Evolutionary conservation across 2,113 vertebrate species (phyloP).

Genomic region (Alaudala cheleensis): DNA sequence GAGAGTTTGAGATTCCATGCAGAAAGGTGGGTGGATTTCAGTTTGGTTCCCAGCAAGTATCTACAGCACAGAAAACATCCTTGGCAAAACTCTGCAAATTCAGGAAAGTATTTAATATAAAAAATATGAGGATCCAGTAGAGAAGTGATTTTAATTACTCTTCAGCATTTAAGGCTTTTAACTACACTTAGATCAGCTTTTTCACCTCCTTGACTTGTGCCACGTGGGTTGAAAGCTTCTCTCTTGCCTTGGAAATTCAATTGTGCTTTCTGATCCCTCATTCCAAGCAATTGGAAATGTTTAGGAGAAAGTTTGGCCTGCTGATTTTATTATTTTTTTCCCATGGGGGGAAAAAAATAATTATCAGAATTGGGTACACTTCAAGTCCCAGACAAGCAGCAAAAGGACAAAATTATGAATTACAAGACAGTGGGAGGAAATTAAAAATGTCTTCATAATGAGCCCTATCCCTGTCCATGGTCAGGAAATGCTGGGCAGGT

Average conservation of each 20-base stretch:
- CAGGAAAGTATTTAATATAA: background rate
- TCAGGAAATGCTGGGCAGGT: background rate
- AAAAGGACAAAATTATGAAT: background rate
- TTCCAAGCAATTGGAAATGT: background rate
- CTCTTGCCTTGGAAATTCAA: background rate
- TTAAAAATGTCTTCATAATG: fast-evolving
- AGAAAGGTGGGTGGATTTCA: background rate
- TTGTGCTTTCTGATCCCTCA: background rate
- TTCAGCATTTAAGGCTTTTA: background rate
- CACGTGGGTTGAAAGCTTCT: background rate
- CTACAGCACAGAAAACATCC: background rate
- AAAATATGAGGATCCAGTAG: background rate
- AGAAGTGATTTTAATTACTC: background rate
- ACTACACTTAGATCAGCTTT: background rate
- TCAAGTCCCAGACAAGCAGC: background rate
- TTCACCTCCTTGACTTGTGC: background rate
- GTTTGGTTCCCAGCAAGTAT: background rate
- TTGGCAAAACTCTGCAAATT: background rate
- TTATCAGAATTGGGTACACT: background rate
- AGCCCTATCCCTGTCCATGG: fast-evolving
- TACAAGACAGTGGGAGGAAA: background rate
- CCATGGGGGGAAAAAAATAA: fast-evolving
- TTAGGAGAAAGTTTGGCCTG: background rate
- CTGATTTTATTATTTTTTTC: background rate
- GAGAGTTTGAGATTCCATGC: background rate